Base-by-base conservation (phyloP, 2,113 vertebrate genomes). In the Arizona elegans region DNA sequence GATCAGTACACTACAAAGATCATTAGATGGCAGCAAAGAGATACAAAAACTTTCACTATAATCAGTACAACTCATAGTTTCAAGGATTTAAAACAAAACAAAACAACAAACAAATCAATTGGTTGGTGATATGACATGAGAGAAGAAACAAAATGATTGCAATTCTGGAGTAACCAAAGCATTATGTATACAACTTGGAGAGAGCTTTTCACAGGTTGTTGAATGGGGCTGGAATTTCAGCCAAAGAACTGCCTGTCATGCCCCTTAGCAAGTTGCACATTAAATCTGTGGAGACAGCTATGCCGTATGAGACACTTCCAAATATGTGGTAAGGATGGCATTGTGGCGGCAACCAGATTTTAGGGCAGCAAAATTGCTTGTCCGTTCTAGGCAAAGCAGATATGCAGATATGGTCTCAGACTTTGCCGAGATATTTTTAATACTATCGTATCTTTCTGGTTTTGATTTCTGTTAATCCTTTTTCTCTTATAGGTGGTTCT, bases 401-500 rank as follows among this genome's bases (percentile, higher is more conserved):
- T 21, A 38, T 43, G 75, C 17, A 38, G 70, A 38, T 81, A 0
- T 81, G 33, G 75, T 43, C 33, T 81, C 19, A 43, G 33, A 11
- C 17, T 7, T 29, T 89, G 12, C 10, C 2, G 4, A 92, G 62
- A 24, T 15, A 3, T 13, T 52, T 59, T 56, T 50, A 59, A 43
- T 29, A 58, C 17, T 50, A 92, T 95, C 3, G 3, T 29, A 29
- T 9, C 52, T 26, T 96, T 56, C 54, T 90, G 53, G 93, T 58
- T 86, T 58, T 95, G 87, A 91, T 93, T 26, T 95, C 90, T 95
- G 56, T 93, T 47, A 95, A 93, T 85, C 54, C 0, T 91, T 95
- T 97, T 89, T 98, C 91, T 98, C 95, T 98, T 98, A 91, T 98
- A 99, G 99, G 97, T 99, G 99, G 99, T 99, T 99, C 98, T 99